Percentiles rank a stretch among this genome's conserved stretches.
phyloP scores from a whole-genome alignment of 2,797 vertebrate species.

The Mareca penelope region DNA sequence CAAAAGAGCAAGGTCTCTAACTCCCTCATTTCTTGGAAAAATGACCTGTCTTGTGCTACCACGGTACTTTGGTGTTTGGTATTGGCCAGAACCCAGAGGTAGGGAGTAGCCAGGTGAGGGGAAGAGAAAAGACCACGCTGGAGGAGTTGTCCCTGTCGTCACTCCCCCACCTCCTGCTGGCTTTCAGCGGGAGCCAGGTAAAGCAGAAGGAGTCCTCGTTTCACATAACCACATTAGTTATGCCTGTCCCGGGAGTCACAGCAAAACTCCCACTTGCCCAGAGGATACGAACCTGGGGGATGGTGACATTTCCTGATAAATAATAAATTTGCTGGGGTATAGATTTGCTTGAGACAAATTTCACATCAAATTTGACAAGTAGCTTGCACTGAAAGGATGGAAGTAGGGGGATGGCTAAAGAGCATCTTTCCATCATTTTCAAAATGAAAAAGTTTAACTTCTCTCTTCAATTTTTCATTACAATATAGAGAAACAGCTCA shows the following conservation, averaged over 20 bases:
- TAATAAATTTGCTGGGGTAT: not conserved
- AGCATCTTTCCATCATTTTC: not conserved
- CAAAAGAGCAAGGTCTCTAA: not conserved
- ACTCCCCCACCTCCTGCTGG: not conserved
- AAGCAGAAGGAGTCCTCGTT: constrained; percentile 6
- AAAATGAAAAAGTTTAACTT: not conserved
- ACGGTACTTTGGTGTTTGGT: not conserved
- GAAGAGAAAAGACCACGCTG: not conserved
- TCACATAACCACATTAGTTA: constrained; percentile 39
- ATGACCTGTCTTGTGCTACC: not conserved
- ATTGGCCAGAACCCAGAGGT: not conserved
- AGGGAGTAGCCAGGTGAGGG: not conserved
- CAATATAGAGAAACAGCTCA: not conserved
- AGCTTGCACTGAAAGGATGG: not conserved
- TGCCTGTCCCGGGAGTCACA: not conserved
- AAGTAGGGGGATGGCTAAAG: not conserved
- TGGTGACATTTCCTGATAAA: constrained; percentile 28
- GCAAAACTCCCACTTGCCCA: constrained; percentile 19
- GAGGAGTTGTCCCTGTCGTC: not conserved
- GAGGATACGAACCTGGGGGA: constrained; percentile 1
- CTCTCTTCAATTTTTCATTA: not conserved
- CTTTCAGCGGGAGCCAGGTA: not conserved
- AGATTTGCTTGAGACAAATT: not conserved
- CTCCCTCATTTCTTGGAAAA: not conserved
- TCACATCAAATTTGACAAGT: not conserved